phyloP scores from a whole-genome alignment of 2,113 vertebrate genomes.

The Neogale vison region DNA sequence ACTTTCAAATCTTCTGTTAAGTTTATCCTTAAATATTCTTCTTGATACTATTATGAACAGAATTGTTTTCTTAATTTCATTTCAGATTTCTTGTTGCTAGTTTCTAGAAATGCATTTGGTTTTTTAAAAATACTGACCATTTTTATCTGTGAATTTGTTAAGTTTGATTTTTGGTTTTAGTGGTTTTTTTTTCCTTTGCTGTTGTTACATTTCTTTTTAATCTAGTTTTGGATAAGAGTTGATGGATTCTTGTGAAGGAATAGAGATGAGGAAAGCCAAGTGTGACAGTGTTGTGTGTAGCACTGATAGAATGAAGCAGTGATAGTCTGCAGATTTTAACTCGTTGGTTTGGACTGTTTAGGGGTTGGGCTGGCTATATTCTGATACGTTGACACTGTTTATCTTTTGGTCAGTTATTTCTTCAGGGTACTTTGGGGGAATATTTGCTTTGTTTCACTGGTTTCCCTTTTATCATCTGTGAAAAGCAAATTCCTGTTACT shows the following conservation, averaged over 20 bases:
- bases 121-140: not conserved
- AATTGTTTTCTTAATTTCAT: not conserved
- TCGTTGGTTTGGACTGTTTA: not conserved
- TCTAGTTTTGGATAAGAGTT: not conserved
- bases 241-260: not conserved
- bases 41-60: not conserved
- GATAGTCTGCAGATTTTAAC: not conserved
- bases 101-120: not conserved
- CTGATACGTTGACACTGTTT: not conserved
- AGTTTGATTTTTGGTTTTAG: not conserved
- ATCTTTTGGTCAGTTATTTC: not conserved
- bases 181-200: not conserved
- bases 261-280: not conserved
- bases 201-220: not conserved
- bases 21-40: not conserved
- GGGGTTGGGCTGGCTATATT: not conserved
- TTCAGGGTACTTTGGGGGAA: not conserved
- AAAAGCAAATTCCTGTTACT: not conserved
- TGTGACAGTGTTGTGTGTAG: not conserved
- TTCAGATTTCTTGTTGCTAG: not conserved
- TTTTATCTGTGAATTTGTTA: not conserved
- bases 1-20: not conserved
- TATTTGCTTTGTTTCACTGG: not conserved
- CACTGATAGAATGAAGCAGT: not conserved
- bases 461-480: not conserved